A percentile compares a stretch with the other conserved stretches of the same genome.
These are phyloP conservation scores for Peromyscus eremicus DNA, from an alignment of 2,797 vertebrate species.

Conservation along the genomic window DNA sequence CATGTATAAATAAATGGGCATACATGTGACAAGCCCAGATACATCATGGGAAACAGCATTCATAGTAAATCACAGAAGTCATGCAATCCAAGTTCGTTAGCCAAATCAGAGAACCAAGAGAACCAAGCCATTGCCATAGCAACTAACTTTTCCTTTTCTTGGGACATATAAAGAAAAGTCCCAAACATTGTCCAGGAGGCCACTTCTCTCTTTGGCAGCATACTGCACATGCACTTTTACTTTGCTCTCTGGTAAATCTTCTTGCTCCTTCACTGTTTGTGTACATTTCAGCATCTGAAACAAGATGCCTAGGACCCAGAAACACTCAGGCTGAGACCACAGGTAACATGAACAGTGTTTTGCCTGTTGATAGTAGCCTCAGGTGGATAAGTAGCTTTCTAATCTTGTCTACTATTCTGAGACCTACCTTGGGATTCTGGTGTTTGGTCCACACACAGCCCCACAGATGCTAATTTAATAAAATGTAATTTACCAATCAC, in stretches of 20 bases:
- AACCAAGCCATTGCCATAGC: accelerated
- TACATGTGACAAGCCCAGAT: not conserved
- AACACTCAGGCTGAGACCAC: not conserved
- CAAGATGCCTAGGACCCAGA: not conserved
- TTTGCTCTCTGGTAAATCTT: not conserved
- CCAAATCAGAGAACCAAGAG: not conserved
- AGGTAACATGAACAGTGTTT: no score
- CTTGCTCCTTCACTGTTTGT: not conserved
- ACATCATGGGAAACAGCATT: not conserved
- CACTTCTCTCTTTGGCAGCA: not conserved
- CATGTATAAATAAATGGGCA: not conserved
- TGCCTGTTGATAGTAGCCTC: not conserved
- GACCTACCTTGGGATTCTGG: not conserved
- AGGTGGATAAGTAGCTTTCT: no score
- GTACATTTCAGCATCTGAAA: no score
- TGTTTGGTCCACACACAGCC: not conserved
- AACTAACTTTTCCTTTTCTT: not conserved
- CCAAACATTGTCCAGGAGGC: not conserved
- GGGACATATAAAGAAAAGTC: not conserved
- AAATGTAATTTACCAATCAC: not conserved
- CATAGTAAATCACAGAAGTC: not conserved
- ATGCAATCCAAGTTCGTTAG: not conserved
- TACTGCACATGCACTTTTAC: not conserved
- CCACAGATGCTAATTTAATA: not conserved
- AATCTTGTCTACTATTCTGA: not conserved